These are phyloP conservation scores for Abrostola tripartita DNA, from an alignment of 2,888 invertebrate species.

Conservation along the genomic window DNA sequence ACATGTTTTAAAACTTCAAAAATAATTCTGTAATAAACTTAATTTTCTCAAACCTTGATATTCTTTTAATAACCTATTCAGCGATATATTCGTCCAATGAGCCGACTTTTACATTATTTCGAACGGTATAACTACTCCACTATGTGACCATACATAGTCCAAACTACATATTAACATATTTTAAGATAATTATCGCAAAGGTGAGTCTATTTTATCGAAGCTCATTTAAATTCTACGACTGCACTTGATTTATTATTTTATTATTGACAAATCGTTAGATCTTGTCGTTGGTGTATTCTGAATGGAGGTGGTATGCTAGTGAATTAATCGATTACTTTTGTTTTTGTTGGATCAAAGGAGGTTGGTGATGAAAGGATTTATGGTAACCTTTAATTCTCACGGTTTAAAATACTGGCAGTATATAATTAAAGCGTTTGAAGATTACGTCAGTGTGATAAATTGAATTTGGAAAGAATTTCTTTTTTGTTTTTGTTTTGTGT, in stretches of 20 bases:
- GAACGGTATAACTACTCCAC: conserved; percentile 42
- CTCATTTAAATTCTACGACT: conserved; percentile 56
- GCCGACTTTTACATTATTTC: conserved; percentile 23
- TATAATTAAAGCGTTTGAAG: conserved; percentile 32
- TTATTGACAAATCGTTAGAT: conserved; percentile 59
- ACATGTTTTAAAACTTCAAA: too few relatives aligned
- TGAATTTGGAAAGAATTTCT: conserved; percentile 22
- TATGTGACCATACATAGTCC: conserved; percentile 35
- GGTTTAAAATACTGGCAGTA: conserved; percentile 24
- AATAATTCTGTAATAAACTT: too few relatives aligned
- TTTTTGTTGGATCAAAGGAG: conserved; percentile 32
- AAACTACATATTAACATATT: conserved; percentile 51
- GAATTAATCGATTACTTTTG: conserved; percentile 49
- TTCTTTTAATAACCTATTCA: not conserved
- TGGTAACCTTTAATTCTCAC: conserved; percentile 25
- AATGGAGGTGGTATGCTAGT: conserved; percentile 30
- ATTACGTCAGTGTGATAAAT: conserved; percentile 22
- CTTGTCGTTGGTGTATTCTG: conserved; percentile 47
- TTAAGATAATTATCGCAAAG: conserved; percentile 50
- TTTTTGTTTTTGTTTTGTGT: not conserved
- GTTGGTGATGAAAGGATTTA: conserved; percentile 50
- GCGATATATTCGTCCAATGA: conserved; percentile 22
- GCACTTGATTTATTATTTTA: conserved; percentile 57
- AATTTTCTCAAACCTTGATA: too few relatives aligned
- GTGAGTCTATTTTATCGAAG: conserved; percentile 50